Conservation (phyloP, 23 tunicate species). For the Phallusia fumigata region DNA sequence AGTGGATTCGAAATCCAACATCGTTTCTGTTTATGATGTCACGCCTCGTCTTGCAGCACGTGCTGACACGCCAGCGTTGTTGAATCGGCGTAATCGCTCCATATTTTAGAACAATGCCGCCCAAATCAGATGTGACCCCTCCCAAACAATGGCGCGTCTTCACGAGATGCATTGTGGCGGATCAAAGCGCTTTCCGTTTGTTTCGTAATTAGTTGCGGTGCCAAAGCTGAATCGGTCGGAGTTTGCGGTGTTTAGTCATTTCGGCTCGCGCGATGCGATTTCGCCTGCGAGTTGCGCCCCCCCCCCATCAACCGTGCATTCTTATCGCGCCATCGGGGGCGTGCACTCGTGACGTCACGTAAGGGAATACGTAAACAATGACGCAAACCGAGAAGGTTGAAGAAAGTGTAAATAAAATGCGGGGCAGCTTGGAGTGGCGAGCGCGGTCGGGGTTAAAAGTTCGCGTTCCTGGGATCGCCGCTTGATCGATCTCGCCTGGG, state of each 20-base stretch:
- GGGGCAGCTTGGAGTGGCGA: neutral
- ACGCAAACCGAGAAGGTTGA: slow-evolving; percentile 16
- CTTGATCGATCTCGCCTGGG: neutral
- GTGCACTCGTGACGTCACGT: neutral
- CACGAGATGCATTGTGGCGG: neutral
- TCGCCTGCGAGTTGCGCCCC: neutral
- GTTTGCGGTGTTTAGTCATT: neutral
- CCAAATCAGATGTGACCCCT: slow-evolving; percentile 9
- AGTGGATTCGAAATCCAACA: too few relatives aligned
- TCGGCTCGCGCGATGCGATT: neutral
- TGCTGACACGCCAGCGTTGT: slow-evolving; percentile 4
- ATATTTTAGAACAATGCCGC: slow-evolving; percentile 4
- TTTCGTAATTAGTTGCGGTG: slow-evolving; percentile 13
- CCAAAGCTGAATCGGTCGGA: slow-evolving; percentile 3
- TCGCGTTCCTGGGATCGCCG: neutral
- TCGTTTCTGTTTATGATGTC: too few relatives aligned
- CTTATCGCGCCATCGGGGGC: neutral
- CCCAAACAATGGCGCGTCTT: slow-evolving; percentile 5
- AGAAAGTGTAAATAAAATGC: slow-evolving; percentile 11
- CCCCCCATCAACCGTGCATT: neutral
- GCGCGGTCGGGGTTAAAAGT: slow-evolving; percentile 1
- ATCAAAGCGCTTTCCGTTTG: slow-evolving; percentile 11
- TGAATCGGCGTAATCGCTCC: slow-evolving; percentile 1
- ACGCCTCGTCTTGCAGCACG: neutral
- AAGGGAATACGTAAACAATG: slow-evolving; percentile 10